Conservation (phyloP, 92 coral and sea anemone species). For the Plumapathes pennacea region DNA sequence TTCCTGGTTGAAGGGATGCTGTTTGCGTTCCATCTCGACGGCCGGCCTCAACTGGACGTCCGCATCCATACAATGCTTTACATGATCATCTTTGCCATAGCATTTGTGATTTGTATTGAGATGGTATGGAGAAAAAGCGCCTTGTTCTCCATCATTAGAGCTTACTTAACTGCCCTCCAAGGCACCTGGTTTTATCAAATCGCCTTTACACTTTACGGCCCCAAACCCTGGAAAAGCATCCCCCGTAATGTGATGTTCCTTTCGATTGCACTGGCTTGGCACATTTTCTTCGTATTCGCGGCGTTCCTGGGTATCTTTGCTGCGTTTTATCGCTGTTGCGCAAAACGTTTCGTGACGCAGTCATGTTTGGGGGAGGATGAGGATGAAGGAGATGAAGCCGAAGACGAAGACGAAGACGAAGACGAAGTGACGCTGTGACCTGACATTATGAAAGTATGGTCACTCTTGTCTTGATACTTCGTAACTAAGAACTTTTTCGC, state of each 20-base stretch:
- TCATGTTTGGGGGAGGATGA: neutral
- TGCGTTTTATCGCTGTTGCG: conserved; percentile 19
- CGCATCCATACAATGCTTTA: conserved; percentile 74
- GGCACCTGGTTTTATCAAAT: conserved; percentile 93
- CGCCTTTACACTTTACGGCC: conserved; percentile 75
- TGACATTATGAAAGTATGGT: too few species aligned
- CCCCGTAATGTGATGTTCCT: conserved; percentile 57
- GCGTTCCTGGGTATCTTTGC: conserved; percentile 33
- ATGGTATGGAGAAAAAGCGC: conserved; percentile 43
- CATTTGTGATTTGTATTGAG: conserved; percentile 48
- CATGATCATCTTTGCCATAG: conserved; percentile 59
- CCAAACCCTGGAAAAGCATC: conserved; percentile 49
- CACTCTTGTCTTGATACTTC: too few species aligned
- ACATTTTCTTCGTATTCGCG: conserved; percentile 33
- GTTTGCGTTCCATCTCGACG: conserved; percentile 72
- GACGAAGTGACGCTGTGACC: conserved; percentile 16
- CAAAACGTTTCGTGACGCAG: neutral
- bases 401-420: conserved; percentile 15
- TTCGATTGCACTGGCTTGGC: conserved; percentile 71
- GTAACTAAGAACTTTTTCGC: too few species aligned
- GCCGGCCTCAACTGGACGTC: conserved; percentile 62
- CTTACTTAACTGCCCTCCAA: conserved; percentile 66
- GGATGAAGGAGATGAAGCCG: conserved; percentile 1
- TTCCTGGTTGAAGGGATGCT: conserved; percentile 77
- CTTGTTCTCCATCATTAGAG: conserved; percentile 50